These are phyloP conservation scores for Onychorhynchus coronatus DNA, from an alignment of 2,113 vertebrate genomes.

Conservation along the genomic window DNA sequence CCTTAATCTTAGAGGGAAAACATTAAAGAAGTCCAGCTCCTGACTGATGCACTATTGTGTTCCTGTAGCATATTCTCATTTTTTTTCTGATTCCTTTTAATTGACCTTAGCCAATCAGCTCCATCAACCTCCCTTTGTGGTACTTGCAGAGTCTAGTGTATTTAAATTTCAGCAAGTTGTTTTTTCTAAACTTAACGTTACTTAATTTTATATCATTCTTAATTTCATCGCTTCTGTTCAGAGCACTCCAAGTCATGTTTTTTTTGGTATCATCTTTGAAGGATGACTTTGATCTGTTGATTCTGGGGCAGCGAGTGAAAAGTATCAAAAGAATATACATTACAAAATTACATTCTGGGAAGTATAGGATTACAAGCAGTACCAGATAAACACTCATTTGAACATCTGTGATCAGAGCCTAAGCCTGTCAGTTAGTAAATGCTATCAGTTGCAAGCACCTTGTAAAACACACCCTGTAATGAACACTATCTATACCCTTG, in stretches of 20 bases:
- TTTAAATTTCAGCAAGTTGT: background rate
- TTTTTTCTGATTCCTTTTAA: background rate
- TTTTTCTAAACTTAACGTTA: background rate
- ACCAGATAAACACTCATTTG: background rate
- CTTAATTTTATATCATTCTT: background rate
- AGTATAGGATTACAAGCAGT: background rate
- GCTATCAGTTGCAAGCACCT: background rate
- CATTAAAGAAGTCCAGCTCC: background rate
- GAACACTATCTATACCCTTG: background rate
- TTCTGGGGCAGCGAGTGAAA: background rate
- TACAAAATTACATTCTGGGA: background rate
- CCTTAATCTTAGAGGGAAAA: background rate
- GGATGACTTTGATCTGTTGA: background rate
- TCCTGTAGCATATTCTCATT: background rate
- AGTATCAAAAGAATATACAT: background rate
- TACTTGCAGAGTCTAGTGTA: background rate
- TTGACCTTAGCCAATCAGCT: background rate
- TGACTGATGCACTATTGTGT: background rate
- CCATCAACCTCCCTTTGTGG: background rate
- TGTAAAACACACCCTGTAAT: fast-evolving
- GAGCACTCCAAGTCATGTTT: background rate
- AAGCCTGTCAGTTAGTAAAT: background rate
- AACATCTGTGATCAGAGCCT: background rate
- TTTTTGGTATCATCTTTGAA: background rate
- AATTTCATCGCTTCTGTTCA: background rate